These are phyloP conservation scores for Amblyteles armatorius DNA, from an alignment of 2,888 invertebrate species.

Conservation along the genomic window DNA sequence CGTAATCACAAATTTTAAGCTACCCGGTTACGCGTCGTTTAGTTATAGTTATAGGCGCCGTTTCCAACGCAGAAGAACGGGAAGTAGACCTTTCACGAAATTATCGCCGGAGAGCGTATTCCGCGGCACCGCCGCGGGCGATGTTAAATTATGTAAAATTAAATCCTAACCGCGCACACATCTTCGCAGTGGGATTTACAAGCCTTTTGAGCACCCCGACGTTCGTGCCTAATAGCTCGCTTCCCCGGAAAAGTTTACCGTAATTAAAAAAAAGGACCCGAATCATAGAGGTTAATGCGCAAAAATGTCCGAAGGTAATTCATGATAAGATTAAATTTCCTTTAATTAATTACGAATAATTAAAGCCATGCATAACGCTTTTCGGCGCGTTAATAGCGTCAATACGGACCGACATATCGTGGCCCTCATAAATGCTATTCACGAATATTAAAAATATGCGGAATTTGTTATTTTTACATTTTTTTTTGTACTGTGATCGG, in stretches of 20 bases:
- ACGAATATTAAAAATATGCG: background rate
- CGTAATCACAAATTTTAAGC: constrained; percentile 55
- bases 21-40: constrained; percentile 25
- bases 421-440: no score
- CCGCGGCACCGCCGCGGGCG: constrained; percentile 20
- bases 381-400: background rate
- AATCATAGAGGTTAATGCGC: background rate
- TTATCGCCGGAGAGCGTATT: constrained; percentile 51
- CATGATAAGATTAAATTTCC: background rate
- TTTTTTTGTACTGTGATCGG: background rate
- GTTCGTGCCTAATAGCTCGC: constrained; percentile 12
- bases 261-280: background rate
- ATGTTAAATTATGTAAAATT: constrained; percentile 53
- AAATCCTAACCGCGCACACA: constrained; percentile 19
- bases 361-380: background rate
- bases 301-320: constrained; percentile 1
- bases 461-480: background rate
- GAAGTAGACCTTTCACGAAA: constrained; percentile 54
- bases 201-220: background rate
- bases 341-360: background rate
- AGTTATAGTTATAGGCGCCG: constrained; percentile 16
- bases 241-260: background rate
- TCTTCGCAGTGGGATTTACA: background rate
- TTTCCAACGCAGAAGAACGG: constrained; percentile 20
- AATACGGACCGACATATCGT: no score